Evolutionary conservation across 2,113 vertebrate species (phyloP), one percentile per base, ranked within the genome.

Genomic region (Malurus cyaneus): DNA sequence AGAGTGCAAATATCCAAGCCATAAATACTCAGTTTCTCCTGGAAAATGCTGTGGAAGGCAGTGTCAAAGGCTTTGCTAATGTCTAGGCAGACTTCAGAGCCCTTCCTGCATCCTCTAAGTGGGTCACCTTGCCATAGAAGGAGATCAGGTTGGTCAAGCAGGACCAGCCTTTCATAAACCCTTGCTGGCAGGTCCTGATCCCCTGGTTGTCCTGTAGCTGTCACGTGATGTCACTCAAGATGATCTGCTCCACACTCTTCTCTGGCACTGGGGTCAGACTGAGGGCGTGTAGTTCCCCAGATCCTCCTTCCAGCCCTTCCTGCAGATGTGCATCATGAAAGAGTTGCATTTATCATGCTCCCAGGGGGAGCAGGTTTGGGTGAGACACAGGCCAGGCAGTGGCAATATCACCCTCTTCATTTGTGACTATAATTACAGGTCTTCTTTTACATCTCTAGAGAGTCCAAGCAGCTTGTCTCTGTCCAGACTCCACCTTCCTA

Each of bases 261-360:
- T 47, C 61, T 44, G 34, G 41, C 47, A n/a, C 34, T 49, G 49
- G 50, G 76, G 61, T 74, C 82, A 56, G 49, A 13, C 19, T 56
- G 23, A 56, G 28, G 41, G 34, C 0, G 0, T 56, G 41, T 18
- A 20, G 34, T 2, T 74, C 18, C 34, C 31, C 34, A 54, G 47
- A 74, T n/a, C 21, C 54, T 74, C 34, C 49, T 61, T 56, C 26
- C 41, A 56, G 16, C 34, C 34, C 34, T 74, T 67, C 41, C 36
- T 54, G 42, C 17, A 44, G 42, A 64, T 42, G 28, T 42, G 18
- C 18, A 3, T 66, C 23, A 4, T 6, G 9, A 41, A 70, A 62
- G 46, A 69, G 39, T 3, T n/a, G n/a, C 8, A 13, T 36, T n/a
- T n/a, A 24, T 19, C 3, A 1, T 3, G 7, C 21, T 32, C 49